Evolutionary conservation across 2,113 vertebrate species (phyloP).

Genomic region (Galeopterus variegatus): DNA sequence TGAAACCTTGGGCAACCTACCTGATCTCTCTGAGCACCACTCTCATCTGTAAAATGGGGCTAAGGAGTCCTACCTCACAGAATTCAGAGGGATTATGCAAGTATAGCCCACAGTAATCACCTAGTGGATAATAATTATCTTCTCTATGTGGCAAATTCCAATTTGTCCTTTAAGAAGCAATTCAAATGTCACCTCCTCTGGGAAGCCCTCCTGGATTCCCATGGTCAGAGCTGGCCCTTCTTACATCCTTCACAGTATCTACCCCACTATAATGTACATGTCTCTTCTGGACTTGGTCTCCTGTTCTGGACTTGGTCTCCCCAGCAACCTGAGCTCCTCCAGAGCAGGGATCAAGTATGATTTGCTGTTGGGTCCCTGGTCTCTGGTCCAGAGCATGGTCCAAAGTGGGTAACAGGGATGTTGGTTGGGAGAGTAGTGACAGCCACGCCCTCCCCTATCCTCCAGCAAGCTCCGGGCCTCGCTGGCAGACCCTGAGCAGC

Average conservation of each 20-base stretch:
- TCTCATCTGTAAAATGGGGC: conserved; percentile 5
- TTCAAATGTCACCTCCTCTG: not conserved
- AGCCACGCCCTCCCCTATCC: not conserved
- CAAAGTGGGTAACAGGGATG: not conserved
- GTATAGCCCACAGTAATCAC: not conserved
- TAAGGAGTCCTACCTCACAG: not conserved
- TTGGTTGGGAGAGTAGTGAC: conserved; percentile 8
- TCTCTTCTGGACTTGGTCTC: not conserved
- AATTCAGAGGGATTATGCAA: not conserved
- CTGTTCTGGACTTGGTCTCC: not conserved
- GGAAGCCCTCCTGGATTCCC: conserved; percentile 3
- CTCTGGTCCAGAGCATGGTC: not conserved
- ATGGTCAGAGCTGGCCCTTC: not conserved
- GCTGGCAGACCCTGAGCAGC: conserved; percentile 88
- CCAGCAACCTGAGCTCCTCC: conserved; percentile 18
- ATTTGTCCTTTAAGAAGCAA: conserved; percentile 52
- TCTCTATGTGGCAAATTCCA: conserved; percentile 44
- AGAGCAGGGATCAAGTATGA: not conserved
- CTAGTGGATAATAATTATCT: not conserved
- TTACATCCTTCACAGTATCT: not conserved
- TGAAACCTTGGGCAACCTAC: not conserved
- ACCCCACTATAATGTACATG: not conserved
- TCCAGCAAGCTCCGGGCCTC: conserved; percentile 91
- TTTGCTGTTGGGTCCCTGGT: conserved; percentile 11
- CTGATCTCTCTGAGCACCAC: not conserved